Conservation (phyloP, 1,140 invertebrate species). For the Vanessa atalanta region DNA sequence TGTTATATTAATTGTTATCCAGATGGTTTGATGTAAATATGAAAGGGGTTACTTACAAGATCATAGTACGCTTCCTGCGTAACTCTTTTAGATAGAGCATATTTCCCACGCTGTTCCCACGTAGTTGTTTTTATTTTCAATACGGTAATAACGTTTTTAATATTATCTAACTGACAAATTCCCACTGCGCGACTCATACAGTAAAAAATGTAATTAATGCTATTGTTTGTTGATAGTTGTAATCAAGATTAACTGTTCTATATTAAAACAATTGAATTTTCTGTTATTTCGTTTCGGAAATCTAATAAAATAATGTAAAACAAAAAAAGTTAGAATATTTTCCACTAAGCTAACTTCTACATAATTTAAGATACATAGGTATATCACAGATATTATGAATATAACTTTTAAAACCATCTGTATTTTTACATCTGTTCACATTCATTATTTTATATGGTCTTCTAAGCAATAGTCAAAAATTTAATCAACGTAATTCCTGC, state of each 20-base stretch:
- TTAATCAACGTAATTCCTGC: background rate
- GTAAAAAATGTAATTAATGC: slow-evolving; percentile 25
- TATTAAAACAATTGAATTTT: background rate
- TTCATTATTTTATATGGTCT: no score
- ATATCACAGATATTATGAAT: background rate
- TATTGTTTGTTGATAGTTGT: slow-evolving; percentile 20
- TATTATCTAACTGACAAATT: background rate
- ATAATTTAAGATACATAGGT: no score
- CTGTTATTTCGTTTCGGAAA: background rate
- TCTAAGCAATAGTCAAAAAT: no score
- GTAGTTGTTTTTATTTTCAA: slow-evolving; percentile 17
- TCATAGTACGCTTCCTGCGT: background rate
- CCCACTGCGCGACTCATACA: slow-evolving; percentile 1
- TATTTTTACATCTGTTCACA: background rate
- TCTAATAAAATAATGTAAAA: background rate
- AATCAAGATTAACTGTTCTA: slow-evolving; percentile 4
- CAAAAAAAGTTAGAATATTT: background rate
- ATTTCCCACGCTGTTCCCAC: slow-evolving; percentile 17
- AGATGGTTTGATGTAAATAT: background rate
- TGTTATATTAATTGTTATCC: background rate
- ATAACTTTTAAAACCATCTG: background rate
- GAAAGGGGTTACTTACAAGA: background rate
- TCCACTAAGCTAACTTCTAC: no score
- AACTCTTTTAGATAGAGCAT: background rate
- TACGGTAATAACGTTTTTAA: background rate